Base-by-base conservation (phyloP, 2,797 vertebrate genomes). In the Yasuhikotakia modesta region DNA sequence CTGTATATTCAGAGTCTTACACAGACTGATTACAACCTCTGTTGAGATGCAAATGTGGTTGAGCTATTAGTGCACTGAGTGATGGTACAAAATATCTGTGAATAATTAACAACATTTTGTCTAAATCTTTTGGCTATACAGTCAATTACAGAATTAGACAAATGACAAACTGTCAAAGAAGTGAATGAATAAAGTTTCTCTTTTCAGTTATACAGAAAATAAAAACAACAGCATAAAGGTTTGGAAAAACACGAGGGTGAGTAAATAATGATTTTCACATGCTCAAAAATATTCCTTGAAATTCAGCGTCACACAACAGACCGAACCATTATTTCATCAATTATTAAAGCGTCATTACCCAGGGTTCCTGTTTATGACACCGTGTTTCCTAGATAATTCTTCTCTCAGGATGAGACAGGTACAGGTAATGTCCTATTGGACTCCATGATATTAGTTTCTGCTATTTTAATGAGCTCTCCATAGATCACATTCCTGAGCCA, bases 371-470 rank as follows among this genome's bases (percentile, higher is more conserved):
- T 71, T 70, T 70, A 78, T 22, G 39, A 60, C 67, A 11, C 46
- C 27, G 55, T 39, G 48, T 63, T 63, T 61, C 43, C 55, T 10
- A 70, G 55, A 78, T 64, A 71, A 53, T 63, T 71, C 68, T 61
- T 21, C 66, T 77, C 53, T 61, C 66, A 1, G 1, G 43, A 71
- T n/a, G 67, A 78, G 32, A 64, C 58, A 55, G 58, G 76, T 65
- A 71, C 57, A 63, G 76, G 55, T 70, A 71, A 78, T 70, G 75
- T 77, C 66, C 55, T 61, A 70, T 61, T 77, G 66, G 53, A 61
- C 45, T 77, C 55, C 3, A 3, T 39, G 76, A 78, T 71, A 71
- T 78, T 78, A 78, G 57, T 78, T 78, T 78, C 35, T 64, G 68
- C 58, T 63, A 64, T 71, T 78, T 70, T 78, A 78, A 78, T 71